Evolutionary conservation across 2,797 vertebrate genomes (phyloP).

Genomic region (Xiphorhynchus erythropygius): DNA sequence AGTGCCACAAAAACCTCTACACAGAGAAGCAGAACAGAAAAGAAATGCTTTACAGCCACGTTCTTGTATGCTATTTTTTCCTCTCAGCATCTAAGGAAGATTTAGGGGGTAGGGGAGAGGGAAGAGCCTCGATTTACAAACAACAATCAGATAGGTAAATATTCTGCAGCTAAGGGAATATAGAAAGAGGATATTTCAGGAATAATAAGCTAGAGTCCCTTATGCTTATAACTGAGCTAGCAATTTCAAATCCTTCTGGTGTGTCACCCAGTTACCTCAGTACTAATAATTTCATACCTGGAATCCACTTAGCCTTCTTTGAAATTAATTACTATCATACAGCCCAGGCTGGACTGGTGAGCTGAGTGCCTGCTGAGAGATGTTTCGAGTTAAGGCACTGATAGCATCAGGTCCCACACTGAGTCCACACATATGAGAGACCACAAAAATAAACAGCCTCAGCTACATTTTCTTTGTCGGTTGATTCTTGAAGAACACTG

Average conservation of each 20-base stretch:
- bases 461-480: neutral
- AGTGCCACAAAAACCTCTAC: slow-evolving; percentile 45
- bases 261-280: neutral
- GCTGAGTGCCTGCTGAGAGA: neutral
- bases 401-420: neutral
- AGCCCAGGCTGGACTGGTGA: accelerated
- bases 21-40: slow-evolving; percentile 4
- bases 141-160: slow-evolving; percentile 54
- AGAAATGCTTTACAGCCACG: slow-evolving; percentile 48
- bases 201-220: neutral
- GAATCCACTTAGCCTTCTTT: neutral
- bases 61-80: slow-evolving; percentile 16
- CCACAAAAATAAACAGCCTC: neutral
- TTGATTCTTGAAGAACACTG: neutral
- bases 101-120: neutral
- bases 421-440: neutral
- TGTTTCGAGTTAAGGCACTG: neutral
- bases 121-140: slow-evolving; percentile 41
- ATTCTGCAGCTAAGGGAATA: slow-evolving; percentile 39
- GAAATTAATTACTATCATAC: neutral
- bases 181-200: neutral
- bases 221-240: neutral
- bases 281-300: neutral
- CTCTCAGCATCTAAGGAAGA: neutral
- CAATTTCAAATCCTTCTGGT: neutral